A percentile compares a stretch with the other conserved stretches of the same genome.
phyloP scores from a whole-genome alignment of 2,113 vertebrate species.

The Oceanodroma tethys region DNA sequence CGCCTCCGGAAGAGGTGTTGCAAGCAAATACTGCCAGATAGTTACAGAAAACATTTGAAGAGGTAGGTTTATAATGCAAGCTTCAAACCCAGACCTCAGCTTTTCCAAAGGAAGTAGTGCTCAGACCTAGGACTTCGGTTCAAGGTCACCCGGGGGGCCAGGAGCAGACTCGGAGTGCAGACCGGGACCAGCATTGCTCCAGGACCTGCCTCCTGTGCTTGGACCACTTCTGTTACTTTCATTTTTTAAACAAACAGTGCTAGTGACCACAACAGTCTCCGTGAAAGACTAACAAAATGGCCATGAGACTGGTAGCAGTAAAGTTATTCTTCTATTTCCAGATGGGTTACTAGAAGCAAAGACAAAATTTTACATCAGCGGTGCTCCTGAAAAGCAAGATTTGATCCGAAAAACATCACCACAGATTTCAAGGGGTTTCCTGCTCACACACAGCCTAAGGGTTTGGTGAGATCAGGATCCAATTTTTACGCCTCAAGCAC shows the following conservation, averaged over 20 bases:
- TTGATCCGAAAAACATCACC: neutral
- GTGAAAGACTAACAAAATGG: neutral
- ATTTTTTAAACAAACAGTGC: neutral
- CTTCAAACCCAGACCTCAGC: neutral
- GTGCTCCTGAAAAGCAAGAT: neutral
- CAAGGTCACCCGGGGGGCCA: neutral
- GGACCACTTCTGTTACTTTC: neutral
- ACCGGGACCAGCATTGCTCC: neutral
- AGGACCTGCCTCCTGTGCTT: neutral
- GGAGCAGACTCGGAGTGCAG: neutral
- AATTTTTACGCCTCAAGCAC: neutral
- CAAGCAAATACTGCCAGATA: neutral
- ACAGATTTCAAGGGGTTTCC: neutral
- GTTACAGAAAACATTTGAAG: neutral
- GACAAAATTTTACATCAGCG: neutral
- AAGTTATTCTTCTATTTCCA: neutral
- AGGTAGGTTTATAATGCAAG: neutral
- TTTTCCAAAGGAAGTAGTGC: neutral
- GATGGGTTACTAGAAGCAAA: neutral
- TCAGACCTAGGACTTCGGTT: neutral
- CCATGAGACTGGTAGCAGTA: neutral
- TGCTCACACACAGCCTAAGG: neutral
- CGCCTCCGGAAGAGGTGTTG: neutral
- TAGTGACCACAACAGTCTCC: neutral
- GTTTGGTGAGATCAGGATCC: neutral